These are phyloP conservation scores for Indri indri DNA, from an alignment of 2,113 vertebrate genomes.

Conservation along the genomic window DNA sequence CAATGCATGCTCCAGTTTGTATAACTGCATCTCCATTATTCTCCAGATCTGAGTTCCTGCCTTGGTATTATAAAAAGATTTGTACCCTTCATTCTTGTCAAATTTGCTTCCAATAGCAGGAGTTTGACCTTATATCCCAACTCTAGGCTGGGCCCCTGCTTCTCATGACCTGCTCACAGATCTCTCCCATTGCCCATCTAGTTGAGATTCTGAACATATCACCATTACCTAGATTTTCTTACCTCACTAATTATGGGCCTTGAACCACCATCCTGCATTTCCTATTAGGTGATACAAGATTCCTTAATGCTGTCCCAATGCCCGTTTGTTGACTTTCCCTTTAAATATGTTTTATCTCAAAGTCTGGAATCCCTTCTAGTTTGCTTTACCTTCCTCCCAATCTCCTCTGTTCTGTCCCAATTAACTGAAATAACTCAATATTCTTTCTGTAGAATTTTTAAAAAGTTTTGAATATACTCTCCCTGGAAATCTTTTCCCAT, in stretches of 20 bases:
- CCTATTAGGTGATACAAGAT: neutral
- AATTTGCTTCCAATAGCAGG: neutral
- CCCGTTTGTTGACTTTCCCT: neutral
- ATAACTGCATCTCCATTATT: neutral
- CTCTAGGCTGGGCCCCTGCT: neutral
- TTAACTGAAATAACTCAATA: slow-evolving; percentile 56
- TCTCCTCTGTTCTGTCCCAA: neutral
- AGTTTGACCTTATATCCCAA: neutral
- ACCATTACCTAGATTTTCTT: neutral
- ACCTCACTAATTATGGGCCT: neutral
- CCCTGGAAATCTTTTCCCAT: slow-evolving; percentile 58
- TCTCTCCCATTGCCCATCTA: neutral
- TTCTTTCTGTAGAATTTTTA: slow-evolving; percentile 35
- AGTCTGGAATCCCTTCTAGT: neutral
- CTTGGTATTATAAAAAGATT: neutral
- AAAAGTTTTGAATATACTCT: slow-evolving; percentile 22
- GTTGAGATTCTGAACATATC: neutral
- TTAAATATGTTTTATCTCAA: neutral
- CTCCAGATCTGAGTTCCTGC: neutral
- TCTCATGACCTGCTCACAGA: neutral
- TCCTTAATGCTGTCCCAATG: neutral
- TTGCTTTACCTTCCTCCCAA: neutral
- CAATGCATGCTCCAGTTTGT: neutral
- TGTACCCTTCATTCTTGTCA: neutral
- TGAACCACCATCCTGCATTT: neutral